phyloP scores from a whole-genome alignment of 2,113 vertebrate species.

The Saimiri boliviensis region DNA sequence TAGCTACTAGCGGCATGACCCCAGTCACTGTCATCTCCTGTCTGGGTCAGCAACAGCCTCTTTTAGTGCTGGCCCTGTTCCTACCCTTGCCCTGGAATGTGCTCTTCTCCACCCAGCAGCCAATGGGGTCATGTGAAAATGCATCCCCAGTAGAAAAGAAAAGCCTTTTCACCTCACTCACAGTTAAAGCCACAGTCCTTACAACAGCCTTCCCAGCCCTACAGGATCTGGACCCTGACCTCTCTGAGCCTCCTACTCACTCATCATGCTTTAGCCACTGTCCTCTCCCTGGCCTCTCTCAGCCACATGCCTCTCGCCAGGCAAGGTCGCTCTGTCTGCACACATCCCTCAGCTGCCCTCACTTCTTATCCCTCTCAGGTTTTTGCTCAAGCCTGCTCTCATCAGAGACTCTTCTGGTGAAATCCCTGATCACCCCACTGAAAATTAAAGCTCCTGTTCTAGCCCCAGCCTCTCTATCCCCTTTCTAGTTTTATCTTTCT shows the following conservation, averaged over 20 bases:
- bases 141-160: background rate
- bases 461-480: background rate
- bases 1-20: no score
- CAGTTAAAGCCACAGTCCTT: background rate
- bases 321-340: background rate
- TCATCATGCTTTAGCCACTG: background rate
- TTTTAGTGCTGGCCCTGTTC: background rate
- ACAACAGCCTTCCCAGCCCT: accelerated
- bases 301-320: background rate
- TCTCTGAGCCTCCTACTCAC: background rate
- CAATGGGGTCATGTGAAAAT: background rate
- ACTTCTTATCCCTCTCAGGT: background rate
- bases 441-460: background rate
- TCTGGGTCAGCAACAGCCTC: background rate
- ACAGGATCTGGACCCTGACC: background rate
- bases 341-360: background rate
- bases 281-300: no score
- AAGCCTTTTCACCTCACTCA: background rate
- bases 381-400: background rate
- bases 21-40: background rate
- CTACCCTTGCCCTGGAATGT: background rate
- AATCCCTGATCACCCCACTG: background rate
- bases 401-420: background rate
- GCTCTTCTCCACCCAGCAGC: background rate
- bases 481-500: background rate